phyloP scores from a whole-genome alignment of 23 tunicate genomes.

The Halocynthia aurantium region DNA sequence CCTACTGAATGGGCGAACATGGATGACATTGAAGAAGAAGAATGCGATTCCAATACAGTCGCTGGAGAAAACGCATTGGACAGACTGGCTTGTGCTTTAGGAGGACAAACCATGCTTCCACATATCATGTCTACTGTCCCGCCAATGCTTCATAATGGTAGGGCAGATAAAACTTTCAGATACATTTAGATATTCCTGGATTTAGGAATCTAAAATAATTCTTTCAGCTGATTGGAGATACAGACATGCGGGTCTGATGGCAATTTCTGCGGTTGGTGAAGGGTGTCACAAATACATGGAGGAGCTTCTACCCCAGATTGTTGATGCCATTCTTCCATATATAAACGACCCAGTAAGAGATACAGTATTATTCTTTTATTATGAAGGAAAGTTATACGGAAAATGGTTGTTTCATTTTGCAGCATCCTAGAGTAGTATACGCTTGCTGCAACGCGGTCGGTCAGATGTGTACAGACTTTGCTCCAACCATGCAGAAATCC shows the following conservation, averaged over 20 bases:
- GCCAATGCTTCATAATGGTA: constrained; percentile 73
- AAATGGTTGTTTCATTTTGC: not conserved
- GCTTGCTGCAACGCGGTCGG: constrained; percentile 99
- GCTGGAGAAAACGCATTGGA: constrained; percentile 96
- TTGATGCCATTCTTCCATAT: constrained; percentile 74
- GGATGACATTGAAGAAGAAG: constrained; percentile 81
- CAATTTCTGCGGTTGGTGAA: constrained; percentile 92
- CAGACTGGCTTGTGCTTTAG: constrained; percentile 93
- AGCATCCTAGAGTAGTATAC: constrained; percentile 93
- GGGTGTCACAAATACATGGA: constrained; percentile 94
- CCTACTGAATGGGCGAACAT: constrained; percentile 66
- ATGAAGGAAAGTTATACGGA: too few species aligned
- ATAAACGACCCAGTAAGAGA: constrained; percentile 57
- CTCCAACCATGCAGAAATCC: constrained; percentile 98
- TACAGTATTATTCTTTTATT: not conserved
- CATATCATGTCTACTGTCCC: constrained; percentile 84
- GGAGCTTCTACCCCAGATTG: constrained; percentile 61
- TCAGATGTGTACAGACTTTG: constrained; percentile 97
- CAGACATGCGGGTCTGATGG: constrained; percentile 94
- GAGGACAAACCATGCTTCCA: constrained; percentile 83
- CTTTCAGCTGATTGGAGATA: constrained; percentile 83
- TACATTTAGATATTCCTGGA: not conserved
- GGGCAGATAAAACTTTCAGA: not conserved
- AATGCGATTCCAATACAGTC: constrained; percentile 76
- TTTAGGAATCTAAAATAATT: not conserved